Conservation (phyloP, 2,888 invertebrate species). For the Elysia crispata region DNA sequence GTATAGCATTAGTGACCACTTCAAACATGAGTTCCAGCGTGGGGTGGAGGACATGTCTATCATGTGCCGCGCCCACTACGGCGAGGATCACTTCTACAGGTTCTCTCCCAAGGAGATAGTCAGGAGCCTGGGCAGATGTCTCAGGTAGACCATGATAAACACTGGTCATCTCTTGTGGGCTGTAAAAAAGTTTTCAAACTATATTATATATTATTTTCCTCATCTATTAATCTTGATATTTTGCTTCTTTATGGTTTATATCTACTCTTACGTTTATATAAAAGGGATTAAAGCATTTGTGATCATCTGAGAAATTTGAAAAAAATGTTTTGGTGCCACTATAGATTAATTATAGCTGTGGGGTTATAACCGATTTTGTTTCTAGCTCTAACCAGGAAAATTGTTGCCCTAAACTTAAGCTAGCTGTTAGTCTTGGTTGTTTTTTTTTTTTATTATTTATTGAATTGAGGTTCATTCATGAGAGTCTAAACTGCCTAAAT, state of each 20-base stretch:
- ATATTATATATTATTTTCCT: too few species aligned
- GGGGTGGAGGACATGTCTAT: slow-evolving; percentile 73
- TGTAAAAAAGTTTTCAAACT: too few species aligned
- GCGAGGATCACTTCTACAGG: slow-evolving; percentile 71
- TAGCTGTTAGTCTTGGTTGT: too few species aligned
- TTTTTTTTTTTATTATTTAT: too few species aligned
- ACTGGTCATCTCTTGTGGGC: too few species aligned
- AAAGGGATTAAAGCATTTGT: too few species aligned
- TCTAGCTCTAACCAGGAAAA: background rate
- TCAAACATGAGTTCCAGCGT: slow-evolving; percentile 67
- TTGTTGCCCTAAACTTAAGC: background rate
- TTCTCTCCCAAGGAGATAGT: slow-evolving; percentile 72
- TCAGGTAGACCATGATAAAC: slow-evolving; percentile 57
- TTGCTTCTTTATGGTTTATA: too few species aligned
- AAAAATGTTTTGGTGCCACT: background rate
- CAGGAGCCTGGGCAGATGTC: slow-evolving; percentile 59
- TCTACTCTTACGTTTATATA: too few species aligned
- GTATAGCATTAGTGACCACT: slow-evolving; percentile 75
- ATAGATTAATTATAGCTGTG: background rate
- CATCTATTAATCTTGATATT: too few species aligned
- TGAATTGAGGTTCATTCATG: too few species aligned
- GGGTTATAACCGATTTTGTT: background rate
- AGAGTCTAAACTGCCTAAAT: too few species aligned
- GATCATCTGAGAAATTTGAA: background rate
- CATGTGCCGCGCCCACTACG: slow-evolving; percentile 74